Evolutionary conservation across 2,888 invertebrate genomes (phyloP), one percentile per base, ranked within the genome.

Genomic region (Lochmaea crataegi): DNA sequence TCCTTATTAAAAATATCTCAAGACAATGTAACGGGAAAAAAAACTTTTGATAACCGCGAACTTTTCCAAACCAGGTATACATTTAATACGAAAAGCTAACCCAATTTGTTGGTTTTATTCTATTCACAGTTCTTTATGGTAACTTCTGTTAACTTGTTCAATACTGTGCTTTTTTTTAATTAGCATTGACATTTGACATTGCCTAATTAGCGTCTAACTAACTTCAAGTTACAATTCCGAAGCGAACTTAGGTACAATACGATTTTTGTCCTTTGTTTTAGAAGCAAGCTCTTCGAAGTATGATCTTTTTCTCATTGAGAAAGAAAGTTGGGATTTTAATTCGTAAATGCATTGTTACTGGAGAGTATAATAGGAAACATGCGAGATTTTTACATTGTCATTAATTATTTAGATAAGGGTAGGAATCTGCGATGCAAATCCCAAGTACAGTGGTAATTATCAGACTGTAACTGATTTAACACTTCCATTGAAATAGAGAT

Each of bases 131-230:
- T 76, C 76, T 77, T 78, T 74, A 65, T 72, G 69, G 75, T 75
- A 74, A 77, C 78, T 78, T 73, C 75, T 72, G 74, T 66, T 65
- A 75, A 76, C 76, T 77, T 71, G 77, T 78, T 78, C 78, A 75
- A 78, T 77, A 78, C 75, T 74, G 76, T 75, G 75, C 73, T 77
- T 80, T 81, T 68, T 82, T 82, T 82, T 82, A 82, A 83, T 83
- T 83, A 82, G 80, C 81, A 83, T 81, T 81, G 82, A 80, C 83
- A 53, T 53, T 83, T 83, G 82, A 80, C 81, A 83, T 81, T 81
- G 82, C 79, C 83, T 83, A 83, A 83, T 83, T 83, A 83, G 82
- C 79, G 81, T 80, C 76, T 69, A 81, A 81, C 80, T 75, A 79
- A 80, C 78, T 82, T 81, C 75, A 78, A 80, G 80, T 80, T 77